Evolutionary conservation across 2,888 invertebrate species (phyloP), one percentile per base, ranked within the genome.

Genomic region (Ditylenchus weischeri): DNA sequence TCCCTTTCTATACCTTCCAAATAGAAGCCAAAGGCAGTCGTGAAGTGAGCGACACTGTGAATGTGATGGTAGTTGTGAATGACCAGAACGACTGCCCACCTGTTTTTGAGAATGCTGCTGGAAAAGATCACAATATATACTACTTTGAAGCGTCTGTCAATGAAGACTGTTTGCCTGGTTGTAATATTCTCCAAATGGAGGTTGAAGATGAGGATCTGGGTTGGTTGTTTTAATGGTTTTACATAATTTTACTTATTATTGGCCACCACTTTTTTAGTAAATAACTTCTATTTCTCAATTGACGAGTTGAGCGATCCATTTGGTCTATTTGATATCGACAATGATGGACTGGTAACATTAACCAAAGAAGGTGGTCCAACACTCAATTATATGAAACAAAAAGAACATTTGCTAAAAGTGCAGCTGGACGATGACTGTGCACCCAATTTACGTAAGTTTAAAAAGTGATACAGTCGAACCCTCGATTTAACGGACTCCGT

Each of bases 51-150:
- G 21, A 18, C n/a, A 21, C 6, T 50, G 50, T 50, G 3, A 6
- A 50, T 21, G 50, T 50, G 50, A 50, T 50, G 50, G 50, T 50
- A 50, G 50, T 50, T 50, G n/a, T 50, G 21, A 21, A 50, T 18
- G 50, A 50, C 21, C n/a, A 50, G 21, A 50, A 50, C 21, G 50
- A 50, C 50, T 19, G 21, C 21, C 50, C 50, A 6, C 50, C 50
- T 50, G 50, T 50, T 18, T 50, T 50, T 50, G 21, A 19, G 21
- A 21, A 18, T 50, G 50, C n/a, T 19, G 21, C 50, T 50, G 5
- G 50, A 19, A 5, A 19, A 21, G 21, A 50, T 2, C 18, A 21
- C 6, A 21, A 50, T 19, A 50, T 50, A 21, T 50, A 21, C n/a
- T 18, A 50, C n/a, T 50, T 50, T 50, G 21, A 18, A 50, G 50